phyloP scores from a whole-genome alignment of 2,888 invertebrate genomes.

The Formica aserva region DNA sequence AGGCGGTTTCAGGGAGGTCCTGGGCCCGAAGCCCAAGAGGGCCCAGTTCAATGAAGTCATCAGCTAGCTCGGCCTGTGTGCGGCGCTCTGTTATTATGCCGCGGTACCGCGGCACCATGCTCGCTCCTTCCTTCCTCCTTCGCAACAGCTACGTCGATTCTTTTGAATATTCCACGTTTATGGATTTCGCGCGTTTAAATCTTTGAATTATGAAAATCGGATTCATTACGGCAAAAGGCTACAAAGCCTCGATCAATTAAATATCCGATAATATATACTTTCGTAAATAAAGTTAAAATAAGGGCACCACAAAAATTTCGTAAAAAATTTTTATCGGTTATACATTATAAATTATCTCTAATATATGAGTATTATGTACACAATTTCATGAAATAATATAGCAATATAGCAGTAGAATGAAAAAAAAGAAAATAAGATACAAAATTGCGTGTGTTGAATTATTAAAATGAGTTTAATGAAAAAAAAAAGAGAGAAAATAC shows the following conservation, averaged over 20 bases:
- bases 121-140: conserved; percentile 71
- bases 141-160: conserved; percentile 47
- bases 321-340: conserved; percentile 2
- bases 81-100: conserved; percentile 85
- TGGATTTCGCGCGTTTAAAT: conserved; percentile 48
- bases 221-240: neutral
- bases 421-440: neutral
- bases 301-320: neutral
- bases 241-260: conserved; percentile 10
- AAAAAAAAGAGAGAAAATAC: no score
- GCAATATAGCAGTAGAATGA: neutral
- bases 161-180: conserved; percentile 51
- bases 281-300: conserved; percentile 3
- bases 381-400: neutral
- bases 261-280: neutral
- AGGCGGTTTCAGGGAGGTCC: conserved; percentile 86
- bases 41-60: conserved; percentile 86
- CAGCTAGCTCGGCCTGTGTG: conserved; percentile 82
- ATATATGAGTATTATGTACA: neutral
- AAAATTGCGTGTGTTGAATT: neutral
- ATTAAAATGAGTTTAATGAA: no score
- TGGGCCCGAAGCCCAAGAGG: conserved; percentile 76
- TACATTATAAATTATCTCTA: neutral
- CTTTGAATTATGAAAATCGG: conserved; percentile 17
- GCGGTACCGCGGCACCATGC: conserved; percentile 84